These are phyloP conservation scores for Heterohyrax brucei DNA, from an alignment of 2,797 vertebrate genomes.

Conservation along the genomic window DNA sequence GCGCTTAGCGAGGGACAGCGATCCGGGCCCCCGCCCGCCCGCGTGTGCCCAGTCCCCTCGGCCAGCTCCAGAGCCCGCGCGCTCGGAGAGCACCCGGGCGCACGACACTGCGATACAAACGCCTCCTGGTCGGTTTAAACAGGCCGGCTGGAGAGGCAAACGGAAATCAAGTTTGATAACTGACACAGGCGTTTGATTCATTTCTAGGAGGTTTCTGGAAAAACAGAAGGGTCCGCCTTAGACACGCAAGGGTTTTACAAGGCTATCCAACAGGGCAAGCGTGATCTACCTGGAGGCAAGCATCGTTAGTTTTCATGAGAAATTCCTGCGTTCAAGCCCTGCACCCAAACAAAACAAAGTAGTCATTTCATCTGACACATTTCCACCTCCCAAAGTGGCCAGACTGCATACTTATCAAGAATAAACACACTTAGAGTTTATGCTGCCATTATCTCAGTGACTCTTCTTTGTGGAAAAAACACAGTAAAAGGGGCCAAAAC, in stretches of 20 bases:
- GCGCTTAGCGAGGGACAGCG: conserved; percentile 77
- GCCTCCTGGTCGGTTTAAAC: background rate
- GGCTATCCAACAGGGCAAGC: background rate
- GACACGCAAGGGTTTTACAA: background rate
- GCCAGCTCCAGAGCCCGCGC: background rate
- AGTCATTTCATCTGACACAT: background rate
- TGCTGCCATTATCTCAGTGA: background rate
- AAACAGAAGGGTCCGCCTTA: background rate
- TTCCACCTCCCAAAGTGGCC: background rate
- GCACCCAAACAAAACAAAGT: no score
- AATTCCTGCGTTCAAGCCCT: background rate
- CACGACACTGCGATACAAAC: no score
- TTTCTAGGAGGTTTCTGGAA: background rate
- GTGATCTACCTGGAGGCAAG: accelerated
- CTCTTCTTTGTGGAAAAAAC: conserved; percentile 12
- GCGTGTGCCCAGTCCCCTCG: background rate
- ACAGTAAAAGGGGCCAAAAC: background rate
- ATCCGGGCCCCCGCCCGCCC: background rate
- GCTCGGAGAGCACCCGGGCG: background rate
- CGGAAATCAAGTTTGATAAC: background rate
- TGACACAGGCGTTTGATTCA: background rate
- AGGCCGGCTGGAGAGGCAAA: background rate
- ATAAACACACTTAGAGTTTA: background rate
- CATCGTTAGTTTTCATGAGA: background rate
- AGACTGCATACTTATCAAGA: background rate